Evolutionary conservation across 2,888 invertebrate species (phyloP), one percentile per base, ranked within the genome.

Genomic region (Cephus spinipes): DNA sequence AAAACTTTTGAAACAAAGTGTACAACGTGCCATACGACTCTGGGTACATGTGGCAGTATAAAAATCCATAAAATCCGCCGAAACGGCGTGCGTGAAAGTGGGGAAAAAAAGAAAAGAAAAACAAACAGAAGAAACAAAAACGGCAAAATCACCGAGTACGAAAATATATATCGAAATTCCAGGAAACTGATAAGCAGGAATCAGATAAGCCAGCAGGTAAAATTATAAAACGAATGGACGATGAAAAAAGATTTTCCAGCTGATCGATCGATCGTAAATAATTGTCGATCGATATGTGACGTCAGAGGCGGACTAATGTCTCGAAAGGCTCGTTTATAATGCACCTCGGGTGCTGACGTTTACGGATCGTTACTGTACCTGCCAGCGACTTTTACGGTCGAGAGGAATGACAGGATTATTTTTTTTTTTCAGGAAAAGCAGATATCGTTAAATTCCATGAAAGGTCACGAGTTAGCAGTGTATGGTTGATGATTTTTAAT

Each of bases 351-450:
- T 31, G 71, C 71, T 71, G 71, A 30, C 71, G 31, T 71, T 71
- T 71, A 33, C 71, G 32, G 71, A 33, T 71, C 32, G 32, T 71
- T 71, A 71, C 30, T 71, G 23, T 23, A 31, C 31, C 32, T 55
- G 75, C 76, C 31, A 33, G 77, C 33, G 40, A 75, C 74, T 76
- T 73, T 11, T 76, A 73, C 76, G 76, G 75, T 40, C 76, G 68
- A 33, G 68, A 32, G 31, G 76, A 34, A 33, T 36, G 76, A 30
- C 31, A 32, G 12, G 12, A 32, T 11, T 71, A 32, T 11, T 71
- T 71, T n/a, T n/a, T 15, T 15, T 71, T 71, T 73, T 68, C 40
- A 40, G n/a, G 76, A 32, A 75, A 68, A 78, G 76, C 73, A 73
- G n/a, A 32, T 75, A 76, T 76, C 73, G 30, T n/a, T n/a, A 68